Percentiles rank a stretch among this genome's conserved stretches.
phyloP scores from a whole-genome alignment of 2,888 invertebrate species.

The Leptarthrus brevirostris region DNA sequence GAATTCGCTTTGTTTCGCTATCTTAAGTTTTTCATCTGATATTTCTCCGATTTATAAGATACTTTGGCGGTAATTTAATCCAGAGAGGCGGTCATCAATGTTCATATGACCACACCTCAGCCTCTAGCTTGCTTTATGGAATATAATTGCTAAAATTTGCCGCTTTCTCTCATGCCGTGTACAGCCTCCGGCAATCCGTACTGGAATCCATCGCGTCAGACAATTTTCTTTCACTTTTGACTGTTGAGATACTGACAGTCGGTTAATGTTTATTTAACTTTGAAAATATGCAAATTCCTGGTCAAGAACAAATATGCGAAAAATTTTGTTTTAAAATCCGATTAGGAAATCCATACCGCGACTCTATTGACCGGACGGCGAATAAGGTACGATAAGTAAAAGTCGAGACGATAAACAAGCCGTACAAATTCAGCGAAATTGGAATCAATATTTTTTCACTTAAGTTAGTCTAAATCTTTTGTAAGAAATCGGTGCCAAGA shows the following conservation, averaged over 20 bases:
- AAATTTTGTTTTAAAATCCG: not conserved
- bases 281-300: conserved; percentile 3
- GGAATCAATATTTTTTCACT: too few relatives aligned
- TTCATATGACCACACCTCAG: not conserved
- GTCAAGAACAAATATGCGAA: conserved; percentile 5
- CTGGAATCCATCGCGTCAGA: not conserved
- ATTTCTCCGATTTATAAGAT: not conserved
- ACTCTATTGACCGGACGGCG: too few relatives aligned
- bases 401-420: too few relatives aligned
- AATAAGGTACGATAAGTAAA: too few relatives aligned
- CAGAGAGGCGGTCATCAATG: not conserved
- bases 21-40: too few relatives aligned
- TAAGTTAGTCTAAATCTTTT: too few relatives aligned
- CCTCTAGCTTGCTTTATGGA: not conserved
- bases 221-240: conserved; percentile 4
- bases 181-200: not conserved
- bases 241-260: not conserved
- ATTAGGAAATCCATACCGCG: not conserved
- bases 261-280: not conserved
- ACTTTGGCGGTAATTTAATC: not conserved
- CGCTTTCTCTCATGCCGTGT: not conserved
- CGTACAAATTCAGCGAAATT: too few relatives aligned
- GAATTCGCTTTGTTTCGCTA: too few relatives aligned
- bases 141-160: not conserved
- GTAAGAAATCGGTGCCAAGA: too few relatives aligned